Evolutionary conservation across 2,113 vertebrate species (phyloP).

Genomic region (Passer domesticus): DNA sequence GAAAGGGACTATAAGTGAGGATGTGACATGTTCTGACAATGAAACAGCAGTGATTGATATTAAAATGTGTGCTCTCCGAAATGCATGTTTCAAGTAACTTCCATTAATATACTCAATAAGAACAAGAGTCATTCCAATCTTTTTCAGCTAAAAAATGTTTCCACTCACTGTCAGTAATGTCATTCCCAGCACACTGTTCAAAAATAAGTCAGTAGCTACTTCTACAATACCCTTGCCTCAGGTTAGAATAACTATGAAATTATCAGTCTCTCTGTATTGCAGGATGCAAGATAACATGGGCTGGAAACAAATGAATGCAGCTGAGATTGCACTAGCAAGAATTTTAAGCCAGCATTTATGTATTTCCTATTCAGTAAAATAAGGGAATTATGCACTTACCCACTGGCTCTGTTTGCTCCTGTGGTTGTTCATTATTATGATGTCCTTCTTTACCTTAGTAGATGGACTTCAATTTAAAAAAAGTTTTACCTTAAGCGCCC

Average conservation of each 20-base stretch:
- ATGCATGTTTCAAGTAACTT: neutral
- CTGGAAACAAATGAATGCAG: neutral
- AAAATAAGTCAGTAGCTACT: neutral
- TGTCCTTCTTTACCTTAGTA: neutral
- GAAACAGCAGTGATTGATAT: neutral
- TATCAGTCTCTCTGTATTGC: neutral
- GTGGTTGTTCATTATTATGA: neutral
- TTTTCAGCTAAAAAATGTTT: conserved; percentile 16
- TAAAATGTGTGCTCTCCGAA: neutral
- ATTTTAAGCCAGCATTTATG: neutral
- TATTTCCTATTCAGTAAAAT: neutral
- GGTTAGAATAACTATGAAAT: conserved; percentile 36
- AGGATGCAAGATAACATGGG: neutral
- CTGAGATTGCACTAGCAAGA: neutral
- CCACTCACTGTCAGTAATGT: neutral
- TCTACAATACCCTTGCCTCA: neutral
- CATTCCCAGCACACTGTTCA: neutral
- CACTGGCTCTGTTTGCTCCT: neutral
- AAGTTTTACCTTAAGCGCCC: neutral
- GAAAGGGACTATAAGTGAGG: neutral
- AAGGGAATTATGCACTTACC: neutral
- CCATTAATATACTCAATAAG: neutral
- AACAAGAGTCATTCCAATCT: conserved; percentile 6
- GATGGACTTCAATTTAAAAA: neutral
- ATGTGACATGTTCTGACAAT: neutral